A percentile compares a stretch with the other conserved stretches of the same genome.
These are phyloP conservation scores for Nysson spinosus DNA, from an alignment of 2,888 invertebrate species.

Conservation along the genomic window DNA sequence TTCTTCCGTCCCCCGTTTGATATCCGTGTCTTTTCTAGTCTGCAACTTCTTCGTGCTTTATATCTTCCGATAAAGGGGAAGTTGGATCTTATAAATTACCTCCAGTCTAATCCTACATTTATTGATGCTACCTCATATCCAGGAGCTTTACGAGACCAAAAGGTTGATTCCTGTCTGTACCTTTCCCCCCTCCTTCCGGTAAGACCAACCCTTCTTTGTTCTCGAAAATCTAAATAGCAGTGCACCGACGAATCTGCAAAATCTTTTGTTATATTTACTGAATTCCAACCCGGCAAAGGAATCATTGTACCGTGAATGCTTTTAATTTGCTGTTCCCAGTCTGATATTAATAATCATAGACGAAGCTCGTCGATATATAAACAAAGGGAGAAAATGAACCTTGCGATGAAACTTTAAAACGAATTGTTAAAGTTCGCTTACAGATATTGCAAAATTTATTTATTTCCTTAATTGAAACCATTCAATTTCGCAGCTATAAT, in stretches of 20 bases:
- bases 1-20: not conserved
- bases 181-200: not conserved
- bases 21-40: slow-evolving; percentile 2
- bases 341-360: not conserved
- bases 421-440: too few species aligned
- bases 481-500: too few species aligned
- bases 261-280: not conserved
- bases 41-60: not conserved
- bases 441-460: too few species aligned
- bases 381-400: too few species aligned
- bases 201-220: not conserved
- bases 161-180: too few species aligned
- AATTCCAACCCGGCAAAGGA: not conserved
- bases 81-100: slow-evolving; percentile 16
- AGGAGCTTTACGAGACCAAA: slow-evolving; percentile 1
- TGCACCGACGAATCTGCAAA: not conserved
- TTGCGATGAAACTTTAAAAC: too few species aligned
- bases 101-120: slow-evolving; percentile 10
- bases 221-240: not conserved
- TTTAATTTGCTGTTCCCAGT: not conserved
- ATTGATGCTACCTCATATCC: slow-evolving; percentile 2
- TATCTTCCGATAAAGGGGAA: too few species aligned
- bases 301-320: not conserved
- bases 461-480: too few species aligned
- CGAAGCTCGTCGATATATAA: too few species aligned